phyloP scores from a whole-genome alignment of 2,113 vertebrate genomes.

The Neogobius melanostomus region DNA sequence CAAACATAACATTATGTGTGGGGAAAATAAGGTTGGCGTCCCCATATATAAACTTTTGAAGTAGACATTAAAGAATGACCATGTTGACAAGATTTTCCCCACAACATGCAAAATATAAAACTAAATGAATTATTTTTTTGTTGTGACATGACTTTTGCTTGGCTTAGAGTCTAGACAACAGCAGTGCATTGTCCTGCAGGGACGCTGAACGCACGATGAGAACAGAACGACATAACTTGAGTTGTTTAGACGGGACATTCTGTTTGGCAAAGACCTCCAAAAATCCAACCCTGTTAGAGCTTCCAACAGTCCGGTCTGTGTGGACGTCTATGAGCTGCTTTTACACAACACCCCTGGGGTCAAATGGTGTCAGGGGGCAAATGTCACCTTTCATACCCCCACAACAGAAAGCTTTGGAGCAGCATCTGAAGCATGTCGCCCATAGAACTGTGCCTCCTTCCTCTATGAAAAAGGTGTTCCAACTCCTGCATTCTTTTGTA shows the following conservation, averaged over 20 bases:
- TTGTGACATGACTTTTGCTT: background rate
- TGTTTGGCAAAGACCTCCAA: background rate
- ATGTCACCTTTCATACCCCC: conserved; percentile 35
- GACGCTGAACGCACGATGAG: background rate
- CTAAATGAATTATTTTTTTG: too few species aligned
- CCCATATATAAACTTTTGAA: too few species aligned
- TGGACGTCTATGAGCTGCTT: conserved; percentile 35
- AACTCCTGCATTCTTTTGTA: too few species aligned
- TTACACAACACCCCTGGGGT: conserved; percentile 39
- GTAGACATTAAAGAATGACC: too few species aligned
- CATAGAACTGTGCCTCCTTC: too few species aligned
- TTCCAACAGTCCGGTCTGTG: conserved; percentile 29
- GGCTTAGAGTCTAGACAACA: conserved; percentile 38
- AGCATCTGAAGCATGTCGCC: background rate
- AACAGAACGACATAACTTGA: background rate
- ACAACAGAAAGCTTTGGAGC: conserved; percentile 11
- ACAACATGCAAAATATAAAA: too few species aligned
- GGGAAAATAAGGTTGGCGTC: too few species aligned
- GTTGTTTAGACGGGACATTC: background rate
- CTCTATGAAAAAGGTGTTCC: too few species aligned
- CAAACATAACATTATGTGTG: too few species aligned
- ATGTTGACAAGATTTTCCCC: too few species aligned
- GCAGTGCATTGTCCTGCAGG: conserved; percentile 17
- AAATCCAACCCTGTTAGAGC: conserved; percentile 6
- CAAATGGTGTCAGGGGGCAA: conserved; percentile 52